phyloP scores from a whole-genome alignment of 2,113 vertebrate genomes.

The Pelecanoides urinatrix region DNA sequence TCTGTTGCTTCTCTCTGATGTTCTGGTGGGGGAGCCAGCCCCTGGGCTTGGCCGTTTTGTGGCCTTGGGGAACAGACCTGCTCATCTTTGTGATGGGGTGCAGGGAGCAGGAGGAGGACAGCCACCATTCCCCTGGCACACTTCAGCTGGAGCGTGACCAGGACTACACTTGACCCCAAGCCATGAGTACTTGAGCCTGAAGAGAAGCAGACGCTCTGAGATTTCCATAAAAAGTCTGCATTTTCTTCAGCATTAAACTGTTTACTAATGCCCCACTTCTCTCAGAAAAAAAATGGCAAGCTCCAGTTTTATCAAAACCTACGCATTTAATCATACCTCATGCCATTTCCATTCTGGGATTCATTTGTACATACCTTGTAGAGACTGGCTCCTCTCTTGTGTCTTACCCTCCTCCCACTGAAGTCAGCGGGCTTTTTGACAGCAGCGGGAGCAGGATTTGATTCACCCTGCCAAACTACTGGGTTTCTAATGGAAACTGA shows the following conservation, averaged over 20 bases:
- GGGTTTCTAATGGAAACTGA: background rate
- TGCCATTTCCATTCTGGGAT: background rate
- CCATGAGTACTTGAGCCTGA: background rate
- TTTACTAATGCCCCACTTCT: background rate
- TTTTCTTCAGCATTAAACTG: background rate
- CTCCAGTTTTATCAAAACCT: constrained; percentile 15
- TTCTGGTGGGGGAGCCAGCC: background rate
- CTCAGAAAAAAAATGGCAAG: background rate
- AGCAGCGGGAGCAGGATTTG: background rate
- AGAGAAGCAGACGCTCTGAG: background rate
- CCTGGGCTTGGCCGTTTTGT: background rate
- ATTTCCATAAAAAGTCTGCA: background rate
- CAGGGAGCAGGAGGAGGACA: background rate
- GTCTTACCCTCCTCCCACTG: background rate
- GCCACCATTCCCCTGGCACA: background rate
- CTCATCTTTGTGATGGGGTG: background rate
- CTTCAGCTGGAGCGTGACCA: background rate
- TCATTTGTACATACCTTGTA: background rate
- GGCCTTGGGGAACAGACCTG: background rate
- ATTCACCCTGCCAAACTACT: background rate
- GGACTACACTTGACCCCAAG: background rate
- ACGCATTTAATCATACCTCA: background rate
- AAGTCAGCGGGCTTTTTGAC: background rate
- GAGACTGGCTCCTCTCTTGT: background rate
- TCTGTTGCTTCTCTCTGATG: background rate